phyloP scores from a whole-genome alignment of 2,888 invertebrate genomes.

The Archips xylosteana region DNA sequence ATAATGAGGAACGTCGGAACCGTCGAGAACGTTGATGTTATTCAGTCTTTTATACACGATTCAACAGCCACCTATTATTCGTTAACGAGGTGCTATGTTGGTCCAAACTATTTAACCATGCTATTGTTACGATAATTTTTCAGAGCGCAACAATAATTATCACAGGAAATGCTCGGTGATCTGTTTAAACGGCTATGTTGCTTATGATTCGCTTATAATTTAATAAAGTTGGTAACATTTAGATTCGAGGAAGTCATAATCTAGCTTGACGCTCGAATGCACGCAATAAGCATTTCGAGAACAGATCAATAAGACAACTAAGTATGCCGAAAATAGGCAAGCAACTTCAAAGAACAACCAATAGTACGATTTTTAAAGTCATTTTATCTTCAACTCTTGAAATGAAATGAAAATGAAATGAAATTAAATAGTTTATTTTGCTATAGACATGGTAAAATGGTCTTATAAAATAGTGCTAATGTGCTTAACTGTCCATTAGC shows the following conservation, averaged over 20 bases:
- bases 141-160: constrained; percentile 17
- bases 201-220: constrained; percentile 21
- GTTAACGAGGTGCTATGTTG: constrained; percentile 49
- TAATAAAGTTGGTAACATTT: constrained; percentile 4
- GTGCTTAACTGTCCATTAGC: too few relatives aligned
- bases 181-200: constrained; percentile 16
- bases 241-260: constrained; percentile 21
- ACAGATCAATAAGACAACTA: neutral
- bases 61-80: constrained; percentile 63
- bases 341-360: neutral
- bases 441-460: too few relatives aligned
- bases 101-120: constrained; percentile 36
- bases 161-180: constrained; percentile 22
- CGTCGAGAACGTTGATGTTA: constrained; percentile 45
- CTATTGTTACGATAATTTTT: constrained; percentile 30
- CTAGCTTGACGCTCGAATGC: constrained; percentile 10
- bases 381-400: neutral
- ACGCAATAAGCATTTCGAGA: neutral
- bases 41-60: constrained; percentile 58
- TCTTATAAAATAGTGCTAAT: too few relatives aligned
- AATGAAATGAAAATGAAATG: too few relatives aligned
- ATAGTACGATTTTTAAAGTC: neutral
- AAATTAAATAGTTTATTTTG: too few relatives aligned
- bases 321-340: neutral
- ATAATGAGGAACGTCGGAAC: constrained; percentile 47